Conservation (phyloP, 2,113 vertebrate genomes). For the Electrona antarctica region DNA sequence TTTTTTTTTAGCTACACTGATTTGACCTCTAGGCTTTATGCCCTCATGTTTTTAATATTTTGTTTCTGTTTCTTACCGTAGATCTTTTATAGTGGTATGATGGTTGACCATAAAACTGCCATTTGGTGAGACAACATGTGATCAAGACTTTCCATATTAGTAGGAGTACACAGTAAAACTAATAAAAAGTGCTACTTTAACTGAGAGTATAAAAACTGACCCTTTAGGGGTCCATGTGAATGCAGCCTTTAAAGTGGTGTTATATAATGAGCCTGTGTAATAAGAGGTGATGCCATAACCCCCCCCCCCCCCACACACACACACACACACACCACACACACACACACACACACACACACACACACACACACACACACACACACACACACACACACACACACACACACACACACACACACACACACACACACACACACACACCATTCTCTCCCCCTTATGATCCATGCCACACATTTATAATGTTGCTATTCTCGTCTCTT, state of each 20-base stretch:
- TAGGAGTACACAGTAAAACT: too few relatives aligned
- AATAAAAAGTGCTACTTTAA: too few relatives aligned
- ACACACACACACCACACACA: too few relatives aligned
- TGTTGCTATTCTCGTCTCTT: conserved; percentile 26
- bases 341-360: background rate
- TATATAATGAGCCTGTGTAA: background rate
- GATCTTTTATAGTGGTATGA: too few relatives aligned
- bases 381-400: too few relatives aligned
- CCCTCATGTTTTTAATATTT: too few relatives aligned
- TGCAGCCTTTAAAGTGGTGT: background rate
- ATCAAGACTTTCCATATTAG: background rate
- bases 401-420: background rate
- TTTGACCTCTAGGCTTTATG: too few relatives aligned
- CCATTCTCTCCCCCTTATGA: background rate
- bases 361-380: background rate
- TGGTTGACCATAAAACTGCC: background rate
- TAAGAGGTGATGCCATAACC: background rate
- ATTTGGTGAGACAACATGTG: background rate
- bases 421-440: background rate
- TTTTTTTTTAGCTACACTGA: too few relatives aligned
- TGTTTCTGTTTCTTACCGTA: too few relatives aligned
- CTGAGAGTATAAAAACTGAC: too few relatives aligned
- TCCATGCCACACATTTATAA: background rate
- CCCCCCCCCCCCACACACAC: too few relatives aligned
- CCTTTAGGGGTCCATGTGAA: too few relatives aligned